Base-by-base conservation (phyloP, 2,888 invertebrate species). In the Nemurella pictetii region DNA sequence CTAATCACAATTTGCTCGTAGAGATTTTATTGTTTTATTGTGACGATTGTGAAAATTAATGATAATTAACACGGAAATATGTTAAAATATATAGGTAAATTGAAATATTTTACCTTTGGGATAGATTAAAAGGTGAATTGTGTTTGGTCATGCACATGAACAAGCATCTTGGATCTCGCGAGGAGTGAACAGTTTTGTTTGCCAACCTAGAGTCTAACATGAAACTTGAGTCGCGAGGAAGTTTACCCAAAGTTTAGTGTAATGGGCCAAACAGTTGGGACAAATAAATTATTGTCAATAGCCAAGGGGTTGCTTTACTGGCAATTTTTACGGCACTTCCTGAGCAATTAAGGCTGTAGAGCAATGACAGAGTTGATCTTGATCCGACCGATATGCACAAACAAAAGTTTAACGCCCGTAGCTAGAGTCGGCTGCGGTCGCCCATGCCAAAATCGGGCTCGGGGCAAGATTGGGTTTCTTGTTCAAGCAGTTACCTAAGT, bases 301-400 rank as follows among this genome's bases (percentile, higher is more conserved):
- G 20, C 35, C 55, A 55, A 55, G 55, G 55, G 55, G 55, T 55
- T 55, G 20, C 55, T 55, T 55, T 55, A 55, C 55, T 55, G 20
- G 55, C 55, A 55, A 30, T 78, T 78, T 78, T 78, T 78, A 78
- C 78, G 30, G 30, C 78, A 78, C 78, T 78, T 78, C 78, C 78
- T 78, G 78, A 30, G 78, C 78, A 78, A 78, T 78, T 78, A 78
- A 78, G 78, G 15, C 29, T 7, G 78, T n/a, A 75, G 26, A 75
- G 75, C 75, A 29, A 30, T 78, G 78, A 78, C 78, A 30, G 78
- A 78, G 78, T 29, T n/a, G 78, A 29, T 78, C 29, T 28, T 78
- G 30, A 78, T 78, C 9, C 29, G 30, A 28, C n/a, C 0, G 29
- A 28, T 28, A 29, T 29, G 30, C 29, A 29, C 30, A 12, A 36